Evolutionary conservation across 2,888 invertebrate genomes (phyloP), one percentile per base, ranked within the genome.

Genomic region (Sphinx pinastri): DNA sequence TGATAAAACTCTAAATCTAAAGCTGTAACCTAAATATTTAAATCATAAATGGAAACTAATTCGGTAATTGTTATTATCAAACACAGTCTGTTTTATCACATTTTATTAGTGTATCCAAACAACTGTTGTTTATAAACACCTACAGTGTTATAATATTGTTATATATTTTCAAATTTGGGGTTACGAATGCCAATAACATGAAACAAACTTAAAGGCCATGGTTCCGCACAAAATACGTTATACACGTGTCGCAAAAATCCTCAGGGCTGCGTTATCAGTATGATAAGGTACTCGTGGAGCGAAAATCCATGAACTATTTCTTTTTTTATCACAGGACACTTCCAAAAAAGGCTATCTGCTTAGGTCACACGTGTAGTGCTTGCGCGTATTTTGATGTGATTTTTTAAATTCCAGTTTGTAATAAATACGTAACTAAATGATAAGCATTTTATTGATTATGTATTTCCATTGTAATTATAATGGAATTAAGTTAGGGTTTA

Each of bases 261-360:
- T 19, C 63, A 63, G 63, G 63, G 63, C 63, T 63, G 13, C 63
- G 63, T 49, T 63, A 63, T 63, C 63, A 12, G 13, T 7, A 7
- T 19, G 63, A 63, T 63, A 63, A 63, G 49, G 47, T 12, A 49
- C 63, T 47, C 63, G 63, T 63, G 63, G 47, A 49, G 1, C 19
- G 1, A 10, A 47, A 16, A 63, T 49, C 63, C 63, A 49, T 63
- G 63, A 63, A 63, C 63, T 49, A 12, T 16, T 60, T 12, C 16
- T 11, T 49, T 49, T 49, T 63, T 13, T 63, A 47, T 25, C 19
- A 47, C 49, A 63, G 63, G 63, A 49, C 47, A 45, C 16, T 5
- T 47, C 63, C 49, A 12, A 63, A 63, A 49, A 63, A 63, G 25
- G 63, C 47, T 63, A 63, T 63, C 63, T 63, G 63, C 19, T 13